A percentile compares a stretch with the other conserved stretches of the same genome.
Conservation (phyloP, 1,140 invertebrate species). For the Plodia interpunctella region DNA sequence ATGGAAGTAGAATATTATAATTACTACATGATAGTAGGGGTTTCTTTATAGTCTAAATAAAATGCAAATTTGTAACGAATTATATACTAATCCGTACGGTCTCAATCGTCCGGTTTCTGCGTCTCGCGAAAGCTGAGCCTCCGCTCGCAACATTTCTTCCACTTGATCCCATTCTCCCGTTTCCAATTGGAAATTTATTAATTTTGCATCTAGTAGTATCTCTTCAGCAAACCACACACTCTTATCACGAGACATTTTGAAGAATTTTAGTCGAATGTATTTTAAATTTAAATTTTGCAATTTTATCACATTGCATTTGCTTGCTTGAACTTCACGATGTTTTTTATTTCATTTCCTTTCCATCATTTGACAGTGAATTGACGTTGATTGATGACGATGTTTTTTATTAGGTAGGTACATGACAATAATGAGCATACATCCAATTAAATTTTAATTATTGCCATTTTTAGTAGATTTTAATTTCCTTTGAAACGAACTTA, state of each 20-base stretch:
- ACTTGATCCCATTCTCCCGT: constrained; percentile 73
- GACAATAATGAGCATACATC: too few species aligned
- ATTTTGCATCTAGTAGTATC: constrained; percentile 71
- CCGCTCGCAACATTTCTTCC: constrained; percentile 73
- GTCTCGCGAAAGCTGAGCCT: constrained; percentile 71
- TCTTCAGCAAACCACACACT: constrained; percentile 76
- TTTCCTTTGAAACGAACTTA: too few species aligned
- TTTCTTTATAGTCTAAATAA: too few species aligned
- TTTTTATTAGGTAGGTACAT: too few species aligned
- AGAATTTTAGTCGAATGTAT: constrained; percentile 8
- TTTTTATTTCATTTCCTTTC: too few species aligned
- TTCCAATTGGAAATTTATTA: constrained; percentile 73
- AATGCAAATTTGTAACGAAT: background rate
- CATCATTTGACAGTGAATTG: too few species aligned
- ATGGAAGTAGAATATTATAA: too few species aligned
- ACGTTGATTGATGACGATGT: too few species aligned
- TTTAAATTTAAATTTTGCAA: background rate
- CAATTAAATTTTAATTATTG: too few species aligned
- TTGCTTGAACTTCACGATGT: too few species aligned
- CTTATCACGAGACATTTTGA: constrained; percentile 74
- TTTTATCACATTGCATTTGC: background rate
- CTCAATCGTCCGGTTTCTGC: constrained; percentile 71
- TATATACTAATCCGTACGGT: constrained; percentile 46
- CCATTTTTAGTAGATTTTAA: too few species aligned
- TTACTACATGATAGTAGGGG: too few species aligned